Percentiles rank a stretch among this genome's conserved stretches.
Evolutionary conservation across 2,113 vertebrate genomes (phyloP).

Genomic region (Cyanistes caeruleus): DNA sequence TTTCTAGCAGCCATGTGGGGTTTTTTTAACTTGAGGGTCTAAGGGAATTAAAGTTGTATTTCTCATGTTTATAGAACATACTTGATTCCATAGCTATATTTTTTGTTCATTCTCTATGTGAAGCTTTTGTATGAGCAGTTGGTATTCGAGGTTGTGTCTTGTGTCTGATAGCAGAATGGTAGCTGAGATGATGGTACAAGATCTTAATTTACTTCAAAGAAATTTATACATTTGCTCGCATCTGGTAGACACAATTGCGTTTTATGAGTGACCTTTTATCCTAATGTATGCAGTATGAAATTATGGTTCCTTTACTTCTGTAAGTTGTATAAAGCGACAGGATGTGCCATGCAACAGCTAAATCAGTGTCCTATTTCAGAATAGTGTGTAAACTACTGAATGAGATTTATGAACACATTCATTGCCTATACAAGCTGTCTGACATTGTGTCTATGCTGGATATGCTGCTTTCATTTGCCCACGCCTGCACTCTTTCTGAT

Average conservation of each 20-base stretch:
- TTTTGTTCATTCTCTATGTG: not conserved
- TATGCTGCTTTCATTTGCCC: slow-evolving; percentile 93
- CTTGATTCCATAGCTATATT: not conserved
- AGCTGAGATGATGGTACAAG: not conserved
- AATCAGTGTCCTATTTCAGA: slow-evolving; percentile 73
- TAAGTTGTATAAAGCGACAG: not conserved
- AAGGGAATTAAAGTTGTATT: not conserved
- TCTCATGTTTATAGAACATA: not conserved
- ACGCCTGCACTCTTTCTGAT: slow-evolving; percentile 91
- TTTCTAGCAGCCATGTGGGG: not conserved
- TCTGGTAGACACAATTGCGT: not conserved
- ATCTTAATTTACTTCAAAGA: not conserved
- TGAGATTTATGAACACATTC: slow-evolving; percentile 88
- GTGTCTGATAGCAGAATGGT: not conserved
- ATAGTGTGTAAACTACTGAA: slow-evolving; percentile 89
- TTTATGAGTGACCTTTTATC: not conserved
- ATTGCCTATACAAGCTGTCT: slow-evolving; percentile 94
- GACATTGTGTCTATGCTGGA: slow-evolving; percentile 96
- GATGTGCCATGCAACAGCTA: not conserved
- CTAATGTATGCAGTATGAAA: not conserved
- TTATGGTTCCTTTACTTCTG: not conserved
- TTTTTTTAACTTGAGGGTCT: not conserved
- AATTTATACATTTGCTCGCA: not conserved
- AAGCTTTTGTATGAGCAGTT: not conserved
- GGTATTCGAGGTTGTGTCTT: not conserved